Evolutionary conservation across 2,113 vertebrate genomes (phyloP).

Genomic region (Leptobrachium leishanense): DNA sequence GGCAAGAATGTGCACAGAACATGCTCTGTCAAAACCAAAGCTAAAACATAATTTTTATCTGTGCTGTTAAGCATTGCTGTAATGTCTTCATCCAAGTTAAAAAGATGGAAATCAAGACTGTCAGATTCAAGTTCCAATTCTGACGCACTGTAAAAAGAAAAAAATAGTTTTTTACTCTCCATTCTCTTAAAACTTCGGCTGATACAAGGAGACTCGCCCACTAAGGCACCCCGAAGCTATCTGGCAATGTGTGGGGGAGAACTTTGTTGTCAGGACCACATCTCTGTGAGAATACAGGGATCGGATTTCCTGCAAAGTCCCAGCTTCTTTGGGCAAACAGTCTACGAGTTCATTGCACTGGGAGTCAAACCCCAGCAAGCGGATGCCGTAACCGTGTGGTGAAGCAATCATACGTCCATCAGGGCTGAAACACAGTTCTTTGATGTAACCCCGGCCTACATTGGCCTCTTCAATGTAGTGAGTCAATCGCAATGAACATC

Average conservation of each 20-base stretch:
- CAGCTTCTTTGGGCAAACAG: slow-evolving; percentile 88
- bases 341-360: slow-evolving; percentile 91
- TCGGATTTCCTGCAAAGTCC: slow-evolving; percentile 86
- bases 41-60: background rate
- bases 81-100: background rate
- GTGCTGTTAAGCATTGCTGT: background rate
- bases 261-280: slow-evolving; percentile 97
- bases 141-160: background rate
- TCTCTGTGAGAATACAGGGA: slow-evolving; percentile 96
- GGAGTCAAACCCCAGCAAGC: slow-evolving; percentile 89
- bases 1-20: background rate
- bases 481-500: slow-evolving; percentile 89
- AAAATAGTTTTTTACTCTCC: slow-evolving; percentile 9
- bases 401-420: slow-evolving; percentile 97
- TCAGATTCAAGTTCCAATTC: background rate
- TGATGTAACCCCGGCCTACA: slow-evolving; percentile 94
- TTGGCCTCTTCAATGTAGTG: slow-evolving; percentile 98
- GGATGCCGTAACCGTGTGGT: slow-evolving; percentile 92
- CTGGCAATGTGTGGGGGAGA: slow-evolving; percentile 98
- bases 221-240: slow-evolving; percentile 98
- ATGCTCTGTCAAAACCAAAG: background rate
- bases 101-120: slow-evolving; percentile 3
- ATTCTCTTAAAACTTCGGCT: slow-evolving; percentile 90
- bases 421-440: slow-evolving; percentile 96
- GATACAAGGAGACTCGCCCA: slow-evolving; percentile 93